These are phyloP conservation scores for Melipona quadrifasciata DNA, from an alignment of 1,140 invertebrate genomes.

Conservation along the genomic window DNA sequence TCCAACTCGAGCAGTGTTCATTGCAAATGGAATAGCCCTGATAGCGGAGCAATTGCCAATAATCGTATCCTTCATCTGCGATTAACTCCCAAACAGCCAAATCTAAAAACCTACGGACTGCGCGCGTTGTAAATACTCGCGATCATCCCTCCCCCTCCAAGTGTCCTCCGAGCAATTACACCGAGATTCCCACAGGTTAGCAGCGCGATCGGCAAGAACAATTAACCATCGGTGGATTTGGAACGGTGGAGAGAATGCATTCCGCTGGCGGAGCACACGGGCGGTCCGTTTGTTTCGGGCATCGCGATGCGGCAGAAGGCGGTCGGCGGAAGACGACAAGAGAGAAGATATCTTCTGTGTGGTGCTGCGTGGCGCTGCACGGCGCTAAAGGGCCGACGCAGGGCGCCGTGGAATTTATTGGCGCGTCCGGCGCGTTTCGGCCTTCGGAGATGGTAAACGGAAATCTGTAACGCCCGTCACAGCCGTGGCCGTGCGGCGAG, in stretches of 20 bases:
- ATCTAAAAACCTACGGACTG: too few relatives aligned
- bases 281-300: constrained; percentile 53
- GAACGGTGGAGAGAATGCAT: constrained; percentile 21
- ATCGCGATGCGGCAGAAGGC: not conserved
- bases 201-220: not conserved
- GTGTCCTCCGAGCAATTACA: too few relatives aligned
- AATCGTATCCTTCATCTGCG: too few relatives aligned
- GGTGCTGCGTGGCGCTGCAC: constrained; percentile 38
- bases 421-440: constrained; percentile 57
- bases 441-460: constrained; percentile 77
- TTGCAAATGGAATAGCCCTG: too few relatives aligned
- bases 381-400: constrained; percentile 60
- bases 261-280: constrained; percentile 35
- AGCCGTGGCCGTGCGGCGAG: constrained; percentile 65
- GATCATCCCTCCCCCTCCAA: too few relatives aligned
- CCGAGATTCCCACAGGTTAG: not conserved
- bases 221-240: constrained; percentile 52
- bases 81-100: too few relatives aligned
- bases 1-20: too few relatives aligned
- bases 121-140: too few relatives aligned
- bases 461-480: constrained; percentile 71
- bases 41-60: too few relatives aligned
- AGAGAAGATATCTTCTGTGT: constrained; percentile 1
- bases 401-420: constrained; percentile 67
- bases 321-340: constrained; percentile 28